phyloP scores from a whole-genome alignment of 2,888 invertebrate species.

The Philhelius pedissequus region DNA sequence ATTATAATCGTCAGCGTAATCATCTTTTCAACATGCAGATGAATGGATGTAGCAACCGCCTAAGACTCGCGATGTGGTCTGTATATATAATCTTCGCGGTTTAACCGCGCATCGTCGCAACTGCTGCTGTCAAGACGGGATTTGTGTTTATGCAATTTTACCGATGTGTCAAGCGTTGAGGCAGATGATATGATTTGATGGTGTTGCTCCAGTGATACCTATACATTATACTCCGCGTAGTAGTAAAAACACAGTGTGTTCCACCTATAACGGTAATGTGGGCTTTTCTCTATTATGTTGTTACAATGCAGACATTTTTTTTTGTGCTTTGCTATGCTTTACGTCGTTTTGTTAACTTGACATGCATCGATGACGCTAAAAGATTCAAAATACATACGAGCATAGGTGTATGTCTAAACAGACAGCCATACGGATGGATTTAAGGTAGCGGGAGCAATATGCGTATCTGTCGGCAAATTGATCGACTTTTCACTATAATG shows the following conservation, averaged over 20 bases:
- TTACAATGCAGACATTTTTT: constrained; percentile 39
- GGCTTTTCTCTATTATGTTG: constrained; percentile 48
- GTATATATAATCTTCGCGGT: constrained; percentile 27
- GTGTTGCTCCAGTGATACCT: constrained; percentile 50
- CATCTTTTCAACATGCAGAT: constrained; percentile 66
- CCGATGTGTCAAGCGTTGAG: constrained; percentile 67
- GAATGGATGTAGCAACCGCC: constrained; percentile 52
- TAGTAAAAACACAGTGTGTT: constrained; percentile 6
- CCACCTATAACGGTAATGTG: constrained; percentile 60
- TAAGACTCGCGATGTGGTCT: constrained; percentile 12
- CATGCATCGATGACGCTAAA: constrained; percentile 60
- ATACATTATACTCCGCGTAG: background rate
- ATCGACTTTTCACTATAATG: constrained; percentile 59
- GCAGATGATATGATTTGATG: constrained; percentile 58
- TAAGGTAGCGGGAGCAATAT: constrained; percentile 7
- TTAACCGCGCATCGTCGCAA: background rate
- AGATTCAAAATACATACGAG: constrained; percentile 11
- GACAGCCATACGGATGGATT: constrained; percentile 1
- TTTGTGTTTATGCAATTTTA: constrained; percentile 64
- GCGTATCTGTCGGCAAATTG: constrained; percentile 60
- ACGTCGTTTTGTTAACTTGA: constrained; percentile 59
- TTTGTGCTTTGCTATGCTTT: background rate
- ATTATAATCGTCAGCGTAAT: constrained; percentile 55
- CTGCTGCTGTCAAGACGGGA: constrained; percentile 11
- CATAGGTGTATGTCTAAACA: constrained; percentile 49